Conservation (phyloP, 2,888 invertebrate genomes). For the Nomada ruficornis region DNA sequence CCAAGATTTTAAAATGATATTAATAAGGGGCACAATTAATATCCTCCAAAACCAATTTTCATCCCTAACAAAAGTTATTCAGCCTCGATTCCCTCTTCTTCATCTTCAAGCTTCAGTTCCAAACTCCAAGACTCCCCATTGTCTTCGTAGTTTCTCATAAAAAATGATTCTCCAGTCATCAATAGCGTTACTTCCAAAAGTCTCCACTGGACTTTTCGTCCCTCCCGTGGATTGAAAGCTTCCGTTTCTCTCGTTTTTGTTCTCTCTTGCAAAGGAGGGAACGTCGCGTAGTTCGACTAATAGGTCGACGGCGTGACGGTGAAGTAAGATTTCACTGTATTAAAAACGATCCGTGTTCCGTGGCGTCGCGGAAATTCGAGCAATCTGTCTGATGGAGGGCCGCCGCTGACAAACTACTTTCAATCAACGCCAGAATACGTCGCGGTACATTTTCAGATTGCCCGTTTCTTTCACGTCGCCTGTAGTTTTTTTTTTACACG, state of each 20-base stretch:
- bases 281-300: slow-evolving; percentile 13
- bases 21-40: too few relatives aligned
- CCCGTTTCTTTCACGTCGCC: slow-evolving; percentile 7
- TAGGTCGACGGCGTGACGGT: slow-evolving; percentile 7
- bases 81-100: too few relatives aligned
- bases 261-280: not conserved
- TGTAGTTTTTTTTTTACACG: not conserved
- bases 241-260: not conserved
- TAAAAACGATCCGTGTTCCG: slow-evolving; percentile 33
- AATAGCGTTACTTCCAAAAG: too few relatives aligned
- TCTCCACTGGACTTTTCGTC: too few relatives aligned
- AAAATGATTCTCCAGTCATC: too few relatives aligned
- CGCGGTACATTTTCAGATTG: slow-evolving; percentile 49
- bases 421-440: slow-evolving; percentile 46
- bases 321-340: slow-evolving; percentile 35
- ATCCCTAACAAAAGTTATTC: too few relatives aligned
- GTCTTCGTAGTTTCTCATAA: too few relatives aligned
- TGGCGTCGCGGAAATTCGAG: slow-evolving; percentile 37
- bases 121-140: too few relatives aligned
- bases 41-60: too few relatives aligned
- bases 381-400: slow-evolving; percentile 55
- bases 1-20: too few relatives aligned
- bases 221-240: not conserved
- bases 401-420: slow-evolving; percentile 53
- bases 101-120: too few relatives aligned